Conservation (phyloP, 2,888 invertebrate species). For the Liodrosophila aerea region DNA sequence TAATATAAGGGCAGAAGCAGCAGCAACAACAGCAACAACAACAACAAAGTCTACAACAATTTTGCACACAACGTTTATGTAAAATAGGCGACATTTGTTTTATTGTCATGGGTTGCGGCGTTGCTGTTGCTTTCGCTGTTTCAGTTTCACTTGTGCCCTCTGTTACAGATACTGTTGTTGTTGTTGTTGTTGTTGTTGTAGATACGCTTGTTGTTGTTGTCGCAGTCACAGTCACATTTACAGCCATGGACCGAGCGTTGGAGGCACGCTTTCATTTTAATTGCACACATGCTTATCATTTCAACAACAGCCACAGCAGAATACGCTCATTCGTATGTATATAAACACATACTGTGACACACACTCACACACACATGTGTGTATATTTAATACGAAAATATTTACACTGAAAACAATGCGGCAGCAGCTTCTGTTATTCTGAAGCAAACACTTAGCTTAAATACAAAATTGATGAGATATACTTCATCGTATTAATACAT, state of each 20-base stretch:
- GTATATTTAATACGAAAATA: slow-evolving; percentile 5
- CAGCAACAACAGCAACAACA: slow-evolving; percentile 39
- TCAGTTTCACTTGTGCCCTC: slow-evolving; percentile 26
- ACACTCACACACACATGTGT: slow-evolving; percentile 5
- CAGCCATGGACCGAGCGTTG: slow-evolving; percentile 35
- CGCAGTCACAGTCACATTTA: slow-evolving; percentile 41
- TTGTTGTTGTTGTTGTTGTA: slow-evolving; percentile 2
- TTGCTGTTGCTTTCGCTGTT: slow-evolving; percentile 11
- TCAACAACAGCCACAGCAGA: slow-evolving; percentile 63
- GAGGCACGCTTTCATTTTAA: slow-evolving; percentile 76
- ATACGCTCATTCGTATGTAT: slow-evolving; percentile 9
- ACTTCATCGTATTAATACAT: no score
- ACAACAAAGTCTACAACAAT: slow-evolving; percentile 43
- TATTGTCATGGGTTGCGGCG: slow-evolving; percentile 62
- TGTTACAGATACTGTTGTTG: background rate
- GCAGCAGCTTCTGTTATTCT: no score
- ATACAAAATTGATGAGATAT: no score
- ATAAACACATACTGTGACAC: slow-evolving; percentile 6
- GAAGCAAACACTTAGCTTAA: no score
- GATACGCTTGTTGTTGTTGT: slow-evolving; percentile 18
- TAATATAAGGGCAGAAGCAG: slow-evolving; percentile 33
- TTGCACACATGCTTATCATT: slow-evolving; percentile 78
- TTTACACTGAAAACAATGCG: slow-evolving; percentile 1
- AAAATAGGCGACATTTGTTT: slow-evolving; percentile 74
- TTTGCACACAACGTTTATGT: slow-evolving; percentile 72